phyloP scores from a whole-genome alignment of 2,113 vertebrate species.

The Raphicerus campestris region DNA sequence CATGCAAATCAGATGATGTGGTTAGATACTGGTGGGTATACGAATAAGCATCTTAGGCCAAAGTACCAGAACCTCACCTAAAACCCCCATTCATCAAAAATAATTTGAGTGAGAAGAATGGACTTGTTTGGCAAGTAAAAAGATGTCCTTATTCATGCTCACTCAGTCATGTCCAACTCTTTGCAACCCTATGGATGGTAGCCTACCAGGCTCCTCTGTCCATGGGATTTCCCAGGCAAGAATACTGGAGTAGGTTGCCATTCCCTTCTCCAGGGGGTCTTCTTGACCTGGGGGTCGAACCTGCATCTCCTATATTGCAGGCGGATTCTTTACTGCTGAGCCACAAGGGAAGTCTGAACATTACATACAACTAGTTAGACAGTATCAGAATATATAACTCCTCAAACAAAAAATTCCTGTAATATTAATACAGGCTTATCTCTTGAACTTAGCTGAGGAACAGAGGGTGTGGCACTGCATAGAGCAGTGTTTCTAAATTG shows the following conservation, averaged over 20 bases:
- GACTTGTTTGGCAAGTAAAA: not conserved
- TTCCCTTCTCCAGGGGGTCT: not conserved
- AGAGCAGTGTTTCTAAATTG: not conserved
- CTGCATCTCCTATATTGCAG: not conserved
- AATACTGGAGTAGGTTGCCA: not conserved
- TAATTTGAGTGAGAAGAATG: not conserved
- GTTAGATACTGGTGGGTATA: not conserved
- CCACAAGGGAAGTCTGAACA: not conserved
- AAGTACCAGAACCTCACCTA: not conserved
- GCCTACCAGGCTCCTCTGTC: not conserved
- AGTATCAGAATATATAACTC: not conserved
- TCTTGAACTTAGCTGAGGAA: not conserved
- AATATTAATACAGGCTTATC: not conserved
- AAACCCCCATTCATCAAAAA: not conserved
- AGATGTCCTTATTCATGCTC: not conserved
- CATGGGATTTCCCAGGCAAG: not conserved
- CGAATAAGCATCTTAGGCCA: not conserved
- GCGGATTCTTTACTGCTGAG: not conserved
- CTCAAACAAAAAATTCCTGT: not conserved
- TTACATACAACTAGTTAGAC: not conserved
- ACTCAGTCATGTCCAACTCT: not conserved
- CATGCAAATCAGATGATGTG: not conserved
- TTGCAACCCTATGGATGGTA: not conserved
- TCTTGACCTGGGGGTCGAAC: not conserved
- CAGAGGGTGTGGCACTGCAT: not conserved